phyloP scores from a whole-genome alignment of 2,113 vertebrate species.

The Manacus vitellinus region DNA sequence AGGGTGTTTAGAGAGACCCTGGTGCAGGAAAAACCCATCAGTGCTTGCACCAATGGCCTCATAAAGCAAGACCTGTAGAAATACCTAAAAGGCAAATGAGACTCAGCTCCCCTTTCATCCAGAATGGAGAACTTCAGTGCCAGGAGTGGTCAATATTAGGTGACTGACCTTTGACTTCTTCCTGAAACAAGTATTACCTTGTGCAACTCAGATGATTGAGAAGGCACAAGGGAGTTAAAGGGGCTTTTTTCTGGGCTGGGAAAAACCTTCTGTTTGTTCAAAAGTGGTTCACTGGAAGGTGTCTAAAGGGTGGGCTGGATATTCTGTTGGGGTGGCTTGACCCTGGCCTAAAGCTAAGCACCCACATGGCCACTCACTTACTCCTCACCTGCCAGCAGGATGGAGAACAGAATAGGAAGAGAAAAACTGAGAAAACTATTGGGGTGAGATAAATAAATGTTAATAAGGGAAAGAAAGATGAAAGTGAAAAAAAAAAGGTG shows the following conservation, averaged over 20 bases:
- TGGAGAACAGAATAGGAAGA: not conserved
- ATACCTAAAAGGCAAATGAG: not conserved
- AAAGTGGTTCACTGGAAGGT: not conserved
- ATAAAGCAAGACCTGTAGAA: not conserved
- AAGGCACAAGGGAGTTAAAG: not conserved
- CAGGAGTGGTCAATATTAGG: not conserved
- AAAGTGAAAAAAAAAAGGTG: not conserved
- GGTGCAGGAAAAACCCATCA: not conserved
- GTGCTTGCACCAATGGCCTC: not conserved
- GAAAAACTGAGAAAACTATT: not conserved
- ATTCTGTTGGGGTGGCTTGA: fast-evolving
- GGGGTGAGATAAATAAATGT: not conserved
- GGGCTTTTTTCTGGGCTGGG: not conserved
- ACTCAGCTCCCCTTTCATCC: not conserved
- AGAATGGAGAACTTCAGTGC: not conserved
- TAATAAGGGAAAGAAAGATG: not conserved
- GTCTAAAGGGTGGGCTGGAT: not conserved
- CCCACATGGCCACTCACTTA: not conserved
- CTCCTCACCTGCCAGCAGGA: not conserved
- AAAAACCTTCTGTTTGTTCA: not conserved
- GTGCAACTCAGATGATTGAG: not conserved
- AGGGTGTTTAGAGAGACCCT: not conserved
- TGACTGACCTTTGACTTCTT: not conserved
- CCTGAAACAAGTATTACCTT: not conserved
- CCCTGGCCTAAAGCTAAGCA: not conserved